Evolutionary conservation across 2,888 invertebrate species (phyloP).

Genomic region (Leptodirus hochenwartii): DNA sequence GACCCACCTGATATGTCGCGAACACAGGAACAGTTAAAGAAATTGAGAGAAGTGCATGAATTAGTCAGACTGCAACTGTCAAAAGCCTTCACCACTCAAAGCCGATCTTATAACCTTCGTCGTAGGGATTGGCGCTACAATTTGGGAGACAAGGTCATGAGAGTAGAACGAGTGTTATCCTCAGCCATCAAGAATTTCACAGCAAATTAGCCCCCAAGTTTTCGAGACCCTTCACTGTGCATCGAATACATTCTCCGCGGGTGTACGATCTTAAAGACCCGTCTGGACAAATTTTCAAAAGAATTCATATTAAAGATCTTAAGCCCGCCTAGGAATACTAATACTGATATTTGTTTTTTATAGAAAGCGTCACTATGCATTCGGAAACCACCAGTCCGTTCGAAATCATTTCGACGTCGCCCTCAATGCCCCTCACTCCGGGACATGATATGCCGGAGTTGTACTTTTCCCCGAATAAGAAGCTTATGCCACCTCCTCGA

Average conservation of each 20-base stretch:
- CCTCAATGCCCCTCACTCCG: too few relatives aligned
- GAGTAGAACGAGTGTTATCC: conserved; percentile 9
- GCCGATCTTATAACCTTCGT: conserved; percentile 6
- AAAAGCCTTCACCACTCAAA: background rate
- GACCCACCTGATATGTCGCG: conserved; percentile 2
- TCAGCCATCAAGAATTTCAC: conserved; percentile 9
- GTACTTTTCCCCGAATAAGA: too few relatives aligned
- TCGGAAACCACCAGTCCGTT: too few relatives aligned
- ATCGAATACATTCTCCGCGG: conserved; percentile 1
- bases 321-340: too few relatives aligned
- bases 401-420: too few relatives aligned
- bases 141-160: conserved; percentile 9
- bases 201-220: conserved; percentile 12
- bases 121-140: conserved; percentile 3
- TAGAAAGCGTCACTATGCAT: too few relatives aligned
- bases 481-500: too few relatives aligned
- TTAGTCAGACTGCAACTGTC: background rate
- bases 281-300: too few relatives aligned
- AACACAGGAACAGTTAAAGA: too few relatives aligned
- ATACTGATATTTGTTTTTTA: too few relatives aligned
- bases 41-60: conserved; percentile 3
- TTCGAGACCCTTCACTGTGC: conserved; percentile 10
- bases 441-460: too few relatives aligned
- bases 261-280: background rate
- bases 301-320: too few relatives aligned